These are phyloP conservation scores for Epinephelus malabaricus DNA, from an alignment of 2,797 vertebrate species.

Conservation along the genomic window DNA sequence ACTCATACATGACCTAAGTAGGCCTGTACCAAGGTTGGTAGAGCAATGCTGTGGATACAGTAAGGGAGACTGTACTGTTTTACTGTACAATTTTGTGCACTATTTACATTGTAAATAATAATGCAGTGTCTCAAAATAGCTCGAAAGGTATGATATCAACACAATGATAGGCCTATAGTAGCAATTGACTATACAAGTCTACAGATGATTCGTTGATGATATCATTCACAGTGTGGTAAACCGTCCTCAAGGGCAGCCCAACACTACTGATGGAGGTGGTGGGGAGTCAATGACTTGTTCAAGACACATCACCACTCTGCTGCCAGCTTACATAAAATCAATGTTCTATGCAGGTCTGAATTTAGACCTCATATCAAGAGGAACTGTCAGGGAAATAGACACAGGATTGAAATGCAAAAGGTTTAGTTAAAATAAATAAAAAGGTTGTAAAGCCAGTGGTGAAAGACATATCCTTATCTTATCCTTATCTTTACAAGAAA, in stretches of 20 bases:
- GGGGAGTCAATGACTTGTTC: background rate
- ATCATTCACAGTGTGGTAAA: background rate
- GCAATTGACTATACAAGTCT: background rate
- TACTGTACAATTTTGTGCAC: conserved; percentile 31
- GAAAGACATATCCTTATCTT: background rate
- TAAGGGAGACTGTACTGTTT: conserved; percentile 40
- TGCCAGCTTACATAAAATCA: background rate
- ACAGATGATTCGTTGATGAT: background rate
- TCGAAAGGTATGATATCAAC: conserved; percentile 12
- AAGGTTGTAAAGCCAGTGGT: background rate
- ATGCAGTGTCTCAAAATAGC: conserved; percentile 24
- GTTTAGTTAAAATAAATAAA: no score
- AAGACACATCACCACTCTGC: background rate
- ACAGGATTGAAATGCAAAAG: no score
- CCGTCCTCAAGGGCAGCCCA: background rate
- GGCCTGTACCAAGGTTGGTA: conserved; percentile 68
- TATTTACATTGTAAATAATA: conserved; percentile 36
- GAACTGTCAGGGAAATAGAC: no score
- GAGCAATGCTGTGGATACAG: conserved; percentile 61
- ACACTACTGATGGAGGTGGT: background rate
- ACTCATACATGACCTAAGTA: conserved; percentile 86
- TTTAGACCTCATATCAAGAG: background rate
- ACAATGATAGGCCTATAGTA: background rate
- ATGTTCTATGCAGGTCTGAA: background rate
- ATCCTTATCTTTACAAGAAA: no score